Percentiles rank a stretch among this genome's conserved stretches.
These are phyloP conservation scores for Dioctria linearis DNA, from an alignment of 2,888 invertebrate species.

Conservation along the genomic window DNA sequence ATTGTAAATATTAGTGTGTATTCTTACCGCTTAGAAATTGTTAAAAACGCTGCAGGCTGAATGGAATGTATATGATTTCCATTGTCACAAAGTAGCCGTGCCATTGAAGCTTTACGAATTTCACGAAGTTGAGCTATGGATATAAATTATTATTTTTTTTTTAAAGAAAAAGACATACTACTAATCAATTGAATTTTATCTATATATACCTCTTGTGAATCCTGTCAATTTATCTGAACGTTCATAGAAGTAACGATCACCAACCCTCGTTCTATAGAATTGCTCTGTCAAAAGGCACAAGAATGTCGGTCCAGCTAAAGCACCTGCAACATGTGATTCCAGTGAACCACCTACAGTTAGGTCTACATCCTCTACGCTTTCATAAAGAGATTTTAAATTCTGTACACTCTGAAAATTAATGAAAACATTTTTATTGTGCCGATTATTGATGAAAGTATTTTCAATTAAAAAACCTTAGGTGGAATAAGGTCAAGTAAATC, in stretches of 20 bases:
- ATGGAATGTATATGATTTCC: slow-evolving; percentile 78
- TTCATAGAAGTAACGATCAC: slow-evolving; percentile 91
- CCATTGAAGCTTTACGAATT: slow-evolving; percentile 83
- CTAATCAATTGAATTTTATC: too few species aligned
- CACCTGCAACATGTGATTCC: slow-evolving; percentile 83
- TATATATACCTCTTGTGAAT: slow-evolving; percentile 75
- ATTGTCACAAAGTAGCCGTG: slow-evolving; percentile 87
- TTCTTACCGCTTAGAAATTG: slow-evolving; percentile 75
- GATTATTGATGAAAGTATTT: too few species aligned
- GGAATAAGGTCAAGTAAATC: slow-evolving; percentile 81
- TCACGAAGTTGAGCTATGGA: slow-evolving; percentile 79
- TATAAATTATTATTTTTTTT: neutral
- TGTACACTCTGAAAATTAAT: slow-evolving; percentile 71
- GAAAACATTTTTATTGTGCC: neutral
- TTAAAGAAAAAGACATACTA: slow-evolving; percentile 14
- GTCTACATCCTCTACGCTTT: slow-evolving; percentile 86
- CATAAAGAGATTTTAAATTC: slow-evolving; percentile 78
- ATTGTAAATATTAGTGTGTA: slow-evolving; percentile 54
- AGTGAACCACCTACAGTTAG: slow-evolving; percentile 87
- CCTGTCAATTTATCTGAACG: slow-evolving; percentile 76
- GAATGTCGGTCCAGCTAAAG: slow-evolving; percentile 89
- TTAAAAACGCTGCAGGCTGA: slow-evolving; percentile 79
- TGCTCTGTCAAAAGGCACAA: slow-evolving; percentile 90
- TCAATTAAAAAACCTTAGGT: slow-evolving; percentile 70
- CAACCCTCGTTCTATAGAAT: slow-evolving; percentile 87